These are phyloP conservation scores for Nymphalis c-album DNA, from an alignment of 2,888 invertebrate genomes.

Conservation along the genomic window DNA sequence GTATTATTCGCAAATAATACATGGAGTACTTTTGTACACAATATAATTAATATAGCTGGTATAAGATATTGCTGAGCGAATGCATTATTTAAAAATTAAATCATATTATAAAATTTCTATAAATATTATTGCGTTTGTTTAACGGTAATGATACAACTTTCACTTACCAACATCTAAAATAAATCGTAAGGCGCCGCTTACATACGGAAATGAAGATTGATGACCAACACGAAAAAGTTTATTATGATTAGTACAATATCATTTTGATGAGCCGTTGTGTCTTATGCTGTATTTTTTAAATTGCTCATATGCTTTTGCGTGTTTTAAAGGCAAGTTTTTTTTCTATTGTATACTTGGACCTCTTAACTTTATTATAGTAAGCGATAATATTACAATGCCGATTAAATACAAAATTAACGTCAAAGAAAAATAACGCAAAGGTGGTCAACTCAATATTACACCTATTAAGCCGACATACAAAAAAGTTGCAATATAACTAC, in stretches of 20 bases:
- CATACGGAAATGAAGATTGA: constrained; percentile 76
- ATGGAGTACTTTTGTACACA: constrained; percentile 8
- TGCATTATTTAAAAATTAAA: neutral
- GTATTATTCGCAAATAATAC: constrained; percentile 6
- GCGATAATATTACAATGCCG: constrained; percentile 22
- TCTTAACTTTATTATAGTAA: neutral
- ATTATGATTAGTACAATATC: constrained; percentile 53
- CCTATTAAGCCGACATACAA: constrained; percentile 36
- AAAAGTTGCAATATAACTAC: constrained; percentile 30
- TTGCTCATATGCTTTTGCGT: neutral
- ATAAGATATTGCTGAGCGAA: neutral
- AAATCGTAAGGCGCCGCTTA: constrained; percentile 68
- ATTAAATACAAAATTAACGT: constrained; percentile 27
- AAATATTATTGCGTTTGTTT: constrained; percentile 53
- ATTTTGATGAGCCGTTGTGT: constrained; percentile 23
- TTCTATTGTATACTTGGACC: too few species aligned
- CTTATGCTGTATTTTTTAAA: constrained; percentile 6
- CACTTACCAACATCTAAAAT: constrained; percentile 68
- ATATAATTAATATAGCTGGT: neutral
- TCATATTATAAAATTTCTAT: constrained; percentile 25
- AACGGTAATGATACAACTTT: constrained; percentile 71
- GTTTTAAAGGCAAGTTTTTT: neutral
- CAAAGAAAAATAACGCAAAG: constrained; percentile 29
- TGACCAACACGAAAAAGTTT: constrained; percentile 57
- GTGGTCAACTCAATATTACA: constrained; percentile 36